Base-by-base conservation (phyloP, 2,888 invertebrate species). In the Melinaea marsaeus region DNA sequence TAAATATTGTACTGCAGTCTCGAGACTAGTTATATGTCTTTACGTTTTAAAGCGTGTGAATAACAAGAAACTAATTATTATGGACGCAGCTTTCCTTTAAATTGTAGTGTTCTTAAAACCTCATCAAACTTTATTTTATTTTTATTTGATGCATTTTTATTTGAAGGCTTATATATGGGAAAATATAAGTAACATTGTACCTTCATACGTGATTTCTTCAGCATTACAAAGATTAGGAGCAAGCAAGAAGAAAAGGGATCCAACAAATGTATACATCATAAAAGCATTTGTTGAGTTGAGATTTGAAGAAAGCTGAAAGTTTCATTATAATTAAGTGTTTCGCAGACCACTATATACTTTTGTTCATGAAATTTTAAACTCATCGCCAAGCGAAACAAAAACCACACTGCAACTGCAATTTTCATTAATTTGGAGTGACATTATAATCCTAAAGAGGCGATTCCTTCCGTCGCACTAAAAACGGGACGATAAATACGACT, bases 151-250 rank as follows among this genome's bases (percentile, higher is more conserved):
- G 0, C 22, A 22, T 22, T 0, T 1, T 22, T 22, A 22, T 22
- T 22, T 22, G 1, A 22, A 22, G 22, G 1, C 22, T 22, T 22
- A 22, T 22, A 22, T 22, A 22, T 22, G 22, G 22, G 22, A 22
- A 22, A 22, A 22, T 22, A 22, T 22, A 22, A 22, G 22, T 22
- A 22, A 22, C 22, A 22, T 22, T 22, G 22, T 60, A 72, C 87
- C 88, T 83, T 89, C 85, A 71, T 86, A 82, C 13, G 88, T 88
- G 22, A 88, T 75, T 73, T 89, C 89, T 4, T 87, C 88, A 0
- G 89, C 88, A 61, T 89, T 89, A 87, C 88, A 89, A 54, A 89
- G 76, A 72, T 87, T 88, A 48, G 88, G 69, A 0, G 85, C 87
- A 33, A 88, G 69, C 33, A 88, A 69, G 59, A 85, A 74, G 69